These are phyloP conservation scores for Brachionus plicatilis DNA, from an alignment of 1,140 invertebrate species.

Conservation along the genomic window DNA sequence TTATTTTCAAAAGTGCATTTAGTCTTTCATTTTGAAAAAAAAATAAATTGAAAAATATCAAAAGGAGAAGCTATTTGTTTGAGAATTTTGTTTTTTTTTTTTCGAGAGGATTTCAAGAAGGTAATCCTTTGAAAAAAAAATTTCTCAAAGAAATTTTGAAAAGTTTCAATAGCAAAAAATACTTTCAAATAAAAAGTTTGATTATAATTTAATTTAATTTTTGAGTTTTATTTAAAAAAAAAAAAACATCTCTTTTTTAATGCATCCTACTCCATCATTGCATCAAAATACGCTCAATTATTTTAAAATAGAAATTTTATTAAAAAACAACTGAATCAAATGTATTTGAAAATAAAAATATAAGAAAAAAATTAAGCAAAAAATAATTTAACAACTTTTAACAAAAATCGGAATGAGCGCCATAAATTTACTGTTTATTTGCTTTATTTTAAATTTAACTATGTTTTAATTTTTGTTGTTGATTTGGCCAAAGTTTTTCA, in stretches of 20 bases:
- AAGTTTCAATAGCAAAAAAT: not conserved
- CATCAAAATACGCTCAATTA: too few relatives aligned
- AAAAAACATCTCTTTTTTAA: too few relatives aligned
- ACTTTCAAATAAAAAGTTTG: not conserved
- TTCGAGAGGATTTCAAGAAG: not conserved
- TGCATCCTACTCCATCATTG: too few relatives aligned
- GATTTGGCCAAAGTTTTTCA: conserved; percentile 28
- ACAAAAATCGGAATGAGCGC: not conserved
- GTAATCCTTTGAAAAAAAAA: not conserved
- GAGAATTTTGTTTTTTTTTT: not conserved
- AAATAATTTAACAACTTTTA: not conserved
- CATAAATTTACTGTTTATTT: not conserved
- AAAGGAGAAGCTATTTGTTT: not conserved
- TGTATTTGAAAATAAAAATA: not conserved
- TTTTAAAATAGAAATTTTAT: not conserved
- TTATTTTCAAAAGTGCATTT: not conserved
- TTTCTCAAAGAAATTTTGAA: not conserved
- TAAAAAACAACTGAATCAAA: not conserved
- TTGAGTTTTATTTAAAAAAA: not conserved
- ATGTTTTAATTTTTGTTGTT: not conserved
- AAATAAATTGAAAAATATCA: not conserved
- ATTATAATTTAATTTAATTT: not conserved
- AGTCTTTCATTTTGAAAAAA: not conserved
- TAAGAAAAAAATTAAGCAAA: not conserved
- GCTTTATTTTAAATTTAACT: not conserved